Conservation (phyloP, 2,797 vertebrate genomes). For the Monodelphis domestica region DNA sequence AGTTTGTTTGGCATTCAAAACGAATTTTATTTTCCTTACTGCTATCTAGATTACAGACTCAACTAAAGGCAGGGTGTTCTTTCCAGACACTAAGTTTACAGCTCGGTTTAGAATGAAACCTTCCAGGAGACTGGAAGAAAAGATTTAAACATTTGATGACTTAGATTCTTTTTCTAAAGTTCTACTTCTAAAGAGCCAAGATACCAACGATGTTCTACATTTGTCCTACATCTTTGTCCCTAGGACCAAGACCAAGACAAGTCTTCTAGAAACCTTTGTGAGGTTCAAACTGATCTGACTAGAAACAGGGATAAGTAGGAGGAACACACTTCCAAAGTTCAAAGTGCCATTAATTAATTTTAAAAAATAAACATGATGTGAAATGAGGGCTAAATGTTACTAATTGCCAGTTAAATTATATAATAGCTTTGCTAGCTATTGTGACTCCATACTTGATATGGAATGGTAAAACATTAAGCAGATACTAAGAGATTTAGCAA, state of each 20-base stretch:
- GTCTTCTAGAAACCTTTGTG: conserved; percentile 26
- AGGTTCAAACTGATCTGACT: neutral
- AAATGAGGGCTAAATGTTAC: conserved; percentile 66
- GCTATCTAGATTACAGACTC: neutral
- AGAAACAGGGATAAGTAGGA: conserved; percentile 22
- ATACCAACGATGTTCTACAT: neutral
- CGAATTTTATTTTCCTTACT: neutral
- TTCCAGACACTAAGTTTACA: neutral
- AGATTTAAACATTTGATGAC: neutral
- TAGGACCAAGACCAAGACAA: conserved; percentile 12
- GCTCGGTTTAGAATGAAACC: neutral
- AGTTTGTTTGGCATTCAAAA: neutral
- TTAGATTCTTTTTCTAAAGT: conserved; percentile 16
- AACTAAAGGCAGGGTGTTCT: neutral
- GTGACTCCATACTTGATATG: conserved; percentile 10
- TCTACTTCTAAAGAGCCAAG: conserved; percentile 26
- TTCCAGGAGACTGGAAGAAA: neutral
- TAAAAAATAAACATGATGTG: conserved; percentile 46
- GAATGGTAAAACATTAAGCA: conserved; percentile 32
- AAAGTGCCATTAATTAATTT: conserved; percentile 69
- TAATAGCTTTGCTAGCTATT: conserved; percentile 54
- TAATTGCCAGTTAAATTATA: conserved; percentile 62
- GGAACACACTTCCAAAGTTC: conserved; percentile 49
- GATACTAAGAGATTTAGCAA: conserved; percentile 52
- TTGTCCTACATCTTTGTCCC: neutral